Percentiles rank a stretch among this genome's conserved stretches.
Evolutionary conservation across 1,140 invertebrate species (phyloP).

Genomic region (Monomorium pharaonis): DNA sequence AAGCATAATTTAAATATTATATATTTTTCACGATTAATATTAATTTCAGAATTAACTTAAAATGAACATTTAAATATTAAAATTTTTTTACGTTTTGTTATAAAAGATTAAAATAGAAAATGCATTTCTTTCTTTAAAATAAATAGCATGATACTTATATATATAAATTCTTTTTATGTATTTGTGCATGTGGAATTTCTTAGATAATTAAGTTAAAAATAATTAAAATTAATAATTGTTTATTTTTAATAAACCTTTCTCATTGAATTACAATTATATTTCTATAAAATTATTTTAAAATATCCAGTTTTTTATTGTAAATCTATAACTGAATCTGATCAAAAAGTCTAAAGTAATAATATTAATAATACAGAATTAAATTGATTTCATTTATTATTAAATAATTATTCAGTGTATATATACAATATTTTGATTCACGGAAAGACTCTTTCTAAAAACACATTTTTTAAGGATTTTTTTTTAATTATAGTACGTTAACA

Average conservation of each 20-base stretch:
- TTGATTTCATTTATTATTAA: not conserved
- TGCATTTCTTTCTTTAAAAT: not conserved
- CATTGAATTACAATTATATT: not conserved
- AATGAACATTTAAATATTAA: not conserved
- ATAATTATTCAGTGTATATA: not conserved
- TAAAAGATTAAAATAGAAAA: not conserved
- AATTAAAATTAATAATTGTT: too few relatives aligned
- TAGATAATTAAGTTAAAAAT: not conserved
- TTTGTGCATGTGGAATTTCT: not conserved
- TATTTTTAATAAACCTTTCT: not conserved
- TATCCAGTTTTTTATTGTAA: not conserved
- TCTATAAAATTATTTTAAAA: not conserved
- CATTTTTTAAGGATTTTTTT: too few relatives aligned
- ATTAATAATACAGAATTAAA: not conserved
- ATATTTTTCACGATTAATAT: not conserved
- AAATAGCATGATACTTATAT: not conserved
- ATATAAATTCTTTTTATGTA: not conserved
- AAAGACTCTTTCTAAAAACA: not conserved
- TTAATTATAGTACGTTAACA: not conserved
- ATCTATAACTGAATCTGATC: not conserved
- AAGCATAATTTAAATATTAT: not conserved
- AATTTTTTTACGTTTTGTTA: not conserved
- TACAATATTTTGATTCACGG: not conserved
- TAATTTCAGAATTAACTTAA: not conserved
- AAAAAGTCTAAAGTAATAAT: not conserved